Evolutionary conservation across 2,888 invertebrate genomes (phyloP).

Genomic region (Cryptops parisi): DNA sequence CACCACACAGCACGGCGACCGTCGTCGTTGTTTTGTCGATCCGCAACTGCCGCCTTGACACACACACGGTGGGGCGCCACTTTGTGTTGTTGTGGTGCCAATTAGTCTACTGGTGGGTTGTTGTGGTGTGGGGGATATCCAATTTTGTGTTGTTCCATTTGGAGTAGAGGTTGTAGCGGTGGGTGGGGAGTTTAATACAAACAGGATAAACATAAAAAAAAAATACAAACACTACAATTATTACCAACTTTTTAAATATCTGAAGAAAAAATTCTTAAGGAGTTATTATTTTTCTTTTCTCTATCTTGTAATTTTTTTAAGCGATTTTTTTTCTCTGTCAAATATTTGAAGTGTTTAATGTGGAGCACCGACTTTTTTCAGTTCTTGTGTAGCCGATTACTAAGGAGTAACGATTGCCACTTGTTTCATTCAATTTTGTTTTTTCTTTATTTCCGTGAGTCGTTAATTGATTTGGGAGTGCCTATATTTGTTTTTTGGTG

Average conservation of each 20-base stretch:
- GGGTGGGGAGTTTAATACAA: conserved; percentile 5
- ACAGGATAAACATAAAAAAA: too few species aligned
- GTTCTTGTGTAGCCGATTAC: background rate
- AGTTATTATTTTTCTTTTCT: background rate
- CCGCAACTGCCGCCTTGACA: too few species aligned
- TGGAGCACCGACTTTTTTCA: background rate
- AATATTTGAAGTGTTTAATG: background rate
- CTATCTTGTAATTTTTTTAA: too few species aligned
- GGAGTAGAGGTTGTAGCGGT: conserved; percentile 7
- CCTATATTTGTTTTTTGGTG: too few species aligned
- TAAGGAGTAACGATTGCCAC: too few species aligned
- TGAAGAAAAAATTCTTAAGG: background rate
- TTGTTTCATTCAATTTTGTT: too few species aligned
- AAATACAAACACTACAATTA: too few species aligned
- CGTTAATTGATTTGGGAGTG: too few species aligned
- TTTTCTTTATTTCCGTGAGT: too few species aligned
- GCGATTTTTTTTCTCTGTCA: background rate
- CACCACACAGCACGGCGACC: conserved; percentile 6
- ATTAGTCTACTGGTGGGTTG: background rate
- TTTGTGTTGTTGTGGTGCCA: background rate
- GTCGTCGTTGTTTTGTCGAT: conserved; percentile 1
- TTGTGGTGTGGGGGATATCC: conserved; percentile 3
- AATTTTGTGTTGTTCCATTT: background rate
- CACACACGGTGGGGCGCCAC: background rate
- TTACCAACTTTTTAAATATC: background rate